phyloP scores from a whole-genome alignment of 2,888 invertebrate genomes.

The Oscheius myriophilus region DNA sequence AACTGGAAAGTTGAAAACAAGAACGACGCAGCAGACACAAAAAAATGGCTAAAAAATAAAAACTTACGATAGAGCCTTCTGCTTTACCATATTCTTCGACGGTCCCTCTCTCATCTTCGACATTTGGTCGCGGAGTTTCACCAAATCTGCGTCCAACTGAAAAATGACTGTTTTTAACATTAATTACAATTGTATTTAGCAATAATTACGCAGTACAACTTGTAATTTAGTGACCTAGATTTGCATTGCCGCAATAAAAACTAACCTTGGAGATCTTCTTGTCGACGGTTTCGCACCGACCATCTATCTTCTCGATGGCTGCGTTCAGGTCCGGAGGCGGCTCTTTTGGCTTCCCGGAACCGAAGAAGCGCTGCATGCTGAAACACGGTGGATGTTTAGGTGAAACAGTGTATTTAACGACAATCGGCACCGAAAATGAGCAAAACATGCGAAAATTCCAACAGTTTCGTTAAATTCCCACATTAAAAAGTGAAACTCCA shows the following conservation, averaged over 20 bases:
- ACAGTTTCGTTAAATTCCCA: no score
- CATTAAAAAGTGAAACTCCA: no score
- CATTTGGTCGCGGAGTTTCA: constrained; percentile 98
- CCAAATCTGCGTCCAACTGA: constrained; percentile 82
- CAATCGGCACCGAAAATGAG: no score
- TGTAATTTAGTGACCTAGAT: no score
- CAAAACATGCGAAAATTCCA: no score
- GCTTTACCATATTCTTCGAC: constrained; percentile 96
- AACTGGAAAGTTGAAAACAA: neutral
- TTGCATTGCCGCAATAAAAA: neutral
- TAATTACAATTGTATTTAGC: no score
- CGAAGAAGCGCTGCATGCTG: no score
- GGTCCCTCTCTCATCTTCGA: constrained; percentile 98
- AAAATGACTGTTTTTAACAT: no score
- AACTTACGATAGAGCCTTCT: constrained; percentile 83
- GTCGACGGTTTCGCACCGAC: constrained; percentile 83
- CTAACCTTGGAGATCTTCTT: constrained; percentile 81
- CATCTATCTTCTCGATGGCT: constrained; percentile 85
- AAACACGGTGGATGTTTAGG: no score
- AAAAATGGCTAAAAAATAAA: neutral
- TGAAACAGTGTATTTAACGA: no score
- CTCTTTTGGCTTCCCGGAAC: constrained; percentile 74
- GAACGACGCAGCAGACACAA: neutral
- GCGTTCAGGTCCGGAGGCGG: constrained; percentile 91
- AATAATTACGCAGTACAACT: no score